These are phyloP conservation scores for Ceratosolen solmsi DNA, from an alignment of 1,140 invertebrate species.

Conservation along the genomic window DNA sequence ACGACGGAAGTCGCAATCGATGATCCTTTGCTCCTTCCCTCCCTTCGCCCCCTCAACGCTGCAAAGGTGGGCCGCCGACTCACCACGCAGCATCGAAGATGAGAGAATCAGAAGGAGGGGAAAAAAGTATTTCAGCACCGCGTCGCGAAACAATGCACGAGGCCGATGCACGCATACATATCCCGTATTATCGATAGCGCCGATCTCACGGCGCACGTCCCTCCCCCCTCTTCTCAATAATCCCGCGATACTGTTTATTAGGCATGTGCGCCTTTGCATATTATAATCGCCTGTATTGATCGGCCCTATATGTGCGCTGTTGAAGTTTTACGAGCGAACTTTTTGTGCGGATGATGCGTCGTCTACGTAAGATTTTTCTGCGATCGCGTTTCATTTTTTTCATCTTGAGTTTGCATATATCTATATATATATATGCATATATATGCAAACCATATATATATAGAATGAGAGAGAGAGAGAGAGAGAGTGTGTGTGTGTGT, in stretches of 20 bases:
- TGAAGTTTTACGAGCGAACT: background rate
- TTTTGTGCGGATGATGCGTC: slow-evolving; percentile 12
- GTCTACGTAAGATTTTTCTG: background rate
- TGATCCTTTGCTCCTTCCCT: slow-evolving; percentile 3
- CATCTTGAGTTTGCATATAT: background rate
- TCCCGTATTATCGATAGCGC: slow-evolving; percentile 42
- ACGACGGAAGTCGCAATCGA: slow-evolving; percentile 55
- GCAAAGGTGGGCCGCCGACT: slow-evolving; percentile 23
- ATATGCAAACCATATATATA: no score
- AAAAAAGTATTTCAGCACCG: slow-evolving; percentile 42
- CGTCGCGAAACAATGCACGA: slow-evolving; percentile 57
- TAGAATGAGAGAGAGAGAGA: no score
- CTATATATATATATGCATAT: no score
- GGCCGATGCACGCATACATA: background rate
- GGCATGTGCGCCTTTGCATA: slow-evolving; percentile 36
- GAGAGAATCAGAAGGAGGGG: background rate
- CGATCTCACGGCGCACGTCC: slow-evolving; percentile 35
- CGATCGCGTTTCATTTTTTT: background rate
- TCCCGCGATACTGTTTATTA: slow-evolving; percentile 48
- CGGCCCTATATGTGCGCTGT: background rate
- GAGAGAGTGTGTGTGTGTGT: no score
- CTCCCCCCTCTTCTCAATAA: slow-evolving; percentile 6
- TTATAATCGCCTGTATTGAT: slow-evolving; percentile 42
- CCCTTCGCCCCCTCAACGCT: background rate
- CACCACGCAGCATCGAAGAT: background rate